Percentiles rank a stretch among this genome's conserved stretches.
phyloP scores from a whole-genome alignment of 2,888 invertebrate genomes.

The Dasypogon diadema region DNA sequence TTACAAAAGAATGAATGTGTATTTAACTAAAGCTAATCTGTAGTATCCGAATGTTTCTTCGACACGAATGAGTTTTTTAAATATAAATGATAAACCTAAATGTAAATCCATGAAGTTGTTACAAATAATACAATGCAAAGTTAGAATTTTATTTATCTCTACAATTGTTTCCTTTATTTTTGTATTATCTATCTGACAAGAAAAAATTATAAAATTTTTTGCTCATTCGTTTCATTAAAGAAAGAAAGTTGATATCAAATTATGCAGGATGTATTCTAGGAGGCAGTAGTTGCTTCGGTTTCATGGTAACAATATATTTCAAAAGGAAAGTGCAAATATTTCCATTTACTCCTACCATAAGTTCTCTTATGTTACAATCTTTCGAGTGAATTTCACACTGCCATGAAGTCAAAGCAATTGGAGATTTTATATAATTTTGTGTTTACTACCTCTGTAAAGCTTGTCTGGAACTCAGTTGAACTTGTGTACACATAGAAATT shows the following conservation, averaged over 20 bases:
- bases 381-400: too few species aligned
- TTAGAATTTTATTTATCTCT: constrained; percentile 43
- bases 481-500: too few species aligned
- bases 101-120: constrained; percentile 46
- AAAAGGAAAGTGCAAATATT: too few species aligned
- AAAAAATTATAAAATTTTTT: constrained; percentile 1
- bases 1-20: constrained; percentile 48
- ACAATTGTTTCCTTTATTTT: constrained; percentile 7
- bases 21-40: constrained; percentile 48
- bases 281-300: neutral
- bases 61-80: constrained; percentile 46
- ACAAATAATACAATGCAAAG: constrained; percentile 48
- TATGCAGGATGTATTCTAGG: constrained; percentile 25
- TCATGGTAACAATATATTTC: neutral
- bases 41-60: constrained; percentile 41
- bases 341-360: too few species aligned
- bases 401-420: too few species aligned
- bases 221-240: constrained; percentile 19
- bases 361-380: too few species aligned
- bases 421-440: too few species aligned
- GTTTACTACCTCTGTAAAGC: too few species aligned
- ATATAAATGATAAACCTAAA: constrained; percentile 35
- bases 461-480: too few species aligned
- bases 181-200: constrained; percentile 6
- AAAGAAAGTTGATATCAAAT: neutral